These are phyloP conservation scores for western clawed frog (Xenopus tropicalis) DNA, from an alignment of 2,113 vertebrate genomes.

Conservation along the genomic window DNA sequence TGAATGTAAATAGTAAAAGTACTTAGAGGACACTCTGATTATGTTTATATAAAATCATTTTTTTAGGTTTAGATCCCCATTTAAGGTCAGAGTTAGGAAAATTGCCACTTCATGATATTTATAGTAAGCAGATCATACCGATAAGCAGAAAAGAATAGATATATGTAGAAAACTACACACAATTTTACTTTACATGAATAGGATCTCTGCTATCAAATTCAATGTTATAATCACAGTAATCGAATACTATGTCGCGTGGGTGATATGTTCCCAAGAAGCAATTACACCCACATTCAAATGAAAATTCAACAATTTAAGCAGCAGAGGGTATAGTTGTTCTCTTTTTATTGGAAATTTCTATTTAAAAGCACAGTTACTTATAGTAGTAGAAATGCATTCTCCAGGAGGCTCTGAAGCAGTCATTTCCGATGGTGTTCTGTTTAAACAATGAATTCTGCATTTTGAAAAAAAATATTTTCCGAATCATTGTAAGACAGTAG, in stretches of 20 bases:
- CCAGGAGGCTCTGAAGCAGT: no score
- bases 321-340: not conserved
- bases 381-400: no score
- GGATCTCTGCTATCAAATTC: constrained; percentile 9
- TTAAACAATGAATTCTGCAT: no score
- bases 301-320: constrained; percentile 21
- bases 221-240: constrained; percentile 36
- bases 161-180: constrained; percentile 25
- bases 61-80: no score
- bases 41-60: no score
- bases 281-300: constrained; percentile 23
- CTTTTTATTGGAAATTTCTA: no score
- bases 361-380: no score
- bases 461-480: no score
- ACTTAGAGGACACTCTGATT: no score
- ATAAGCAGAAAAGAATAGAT: constrained; percentile 29
- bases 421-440: no score
- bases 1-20: no score
- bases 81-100: not conserved
- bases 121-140: constrained; percentile 32
- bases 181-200: constrained; percentile 21
- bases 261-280: constrained; percentile 17
- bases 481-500: no score
- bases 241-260: constrained; percentile 21
- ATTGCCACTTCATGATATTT: constrained; percentile 26